Evolutionary conservation across 2,113 vertebrate species (phyloP).

Genomic region (Mastomys natalensis): DNA sequence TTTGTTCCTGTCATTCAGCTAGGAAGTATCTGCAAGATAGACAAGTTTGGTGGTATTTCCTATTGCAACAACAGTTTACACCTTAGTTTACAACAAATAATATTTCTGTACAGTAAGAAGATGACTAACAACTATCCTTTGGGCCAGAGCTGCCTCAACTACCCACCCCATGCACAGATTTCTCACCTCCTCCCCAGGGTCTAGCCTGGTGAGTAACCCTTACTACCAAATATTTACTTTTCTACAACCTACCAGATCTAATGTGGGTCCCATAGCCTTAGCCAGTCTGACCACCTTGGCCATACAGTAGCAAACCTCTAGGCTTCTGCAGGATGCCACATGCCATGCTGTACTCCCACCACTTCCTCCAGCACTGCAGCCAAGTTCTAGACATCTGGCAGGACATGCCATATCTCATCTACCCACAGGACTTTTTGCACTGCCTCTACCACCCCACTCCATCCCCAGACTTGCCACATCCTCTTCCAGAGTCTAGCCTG

Average conservation of each 20-base stretch:
- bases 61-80: background rate
- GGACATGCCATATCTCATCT: background rate
- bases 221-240: background rate
- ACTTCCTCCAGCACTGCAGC: background rate
- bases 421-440: background rate
- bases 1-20: conserved; percentile 18
- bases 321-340: background rate
- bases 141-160: background rate
- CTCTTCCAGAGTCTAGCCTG: background rate
- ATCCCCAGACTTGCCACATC: background rate
- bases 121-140: background rate
- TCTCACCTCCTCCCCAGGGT: background rate
- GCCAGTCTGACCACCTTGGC: background rate
- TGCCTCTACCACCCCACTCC: background rate
- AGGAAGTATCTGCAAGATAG: background rate
- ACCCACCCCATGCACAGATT: background rate
- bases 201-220: background rate
- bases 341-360: background rate
- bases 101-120: background rate
- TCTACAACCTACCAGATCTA: background rate
- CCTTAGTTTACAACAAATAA: conserved; percentile 35
- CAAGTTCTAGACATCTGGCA: background rate
- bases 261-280: background rate
- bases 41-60: background rate
- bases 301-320: background rate